Evolutionary conservation across 2,888 invertebrate genomes (phyloP).

Genomic region (Dorcus parallelipipedus): DNA sequence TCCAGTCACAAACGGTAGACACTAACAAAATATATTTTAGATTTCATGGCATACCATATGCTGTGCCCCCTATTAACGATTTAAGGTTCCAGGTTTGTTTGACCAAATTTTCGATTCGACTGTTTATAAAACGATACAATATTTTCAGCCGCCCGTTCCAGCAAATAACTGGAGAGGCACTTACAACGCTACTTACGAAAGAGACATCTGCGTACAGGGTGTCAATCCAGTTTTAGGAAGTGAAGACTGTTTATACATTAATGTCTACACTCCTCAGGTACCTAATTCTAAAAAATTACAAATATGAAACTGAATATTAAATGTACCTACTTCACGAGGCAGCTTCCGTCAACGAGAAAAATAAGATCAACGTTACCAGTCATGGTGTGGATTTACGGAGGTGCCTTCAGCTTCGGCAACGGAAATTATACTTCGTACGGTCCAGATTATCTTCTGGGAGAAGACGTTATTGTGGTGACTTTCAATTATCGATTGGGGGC

Average conservation of each 20-base stretch:
- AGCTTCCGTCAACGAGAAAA: not conserved
- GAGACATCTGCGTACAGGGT: slow-evolving; percentile 24
- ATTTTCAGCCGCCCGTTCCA: slow-evolving; percentile 21
- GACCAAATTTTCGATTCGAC: too few species aligned
- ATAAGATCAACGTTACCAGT: slow-evolving; percentile 27
- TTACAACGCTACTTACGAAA: slow-evolving; percentile 27
- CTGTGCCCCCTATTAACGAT: slow-evolving; percentile 28
- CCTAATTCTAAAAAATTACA: slow-evolving; percentile 9
- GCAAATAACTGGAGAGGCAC: slow-evolving; percentile 25
- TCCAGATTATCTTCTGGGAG: slow-evolving; percentile 36
- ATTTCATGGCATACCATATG: slow-evolving; percentile 33
- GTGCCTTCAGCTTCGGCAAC: slow-evolving; percentile 30
- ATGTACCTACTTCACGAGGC: too few species aligned
- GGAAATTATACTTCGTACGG: slow-evolving; percentile 29
- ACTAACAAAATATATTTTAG: slow-evolving; percentile 19
- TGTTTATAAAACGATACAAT: not conserved
- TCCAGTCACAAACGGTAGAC: slow-evolving; percentile 11
- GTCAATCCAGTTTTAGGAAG: slow-evolving; percentile 17
- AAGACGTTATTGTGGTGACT: slow-evolving; percentile 34
- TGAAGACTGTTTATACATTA: slow-evolving; percentile 35
- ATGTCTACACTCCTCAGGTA: slow-evolving; percentile 34
- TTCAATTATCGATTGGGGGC: slow-evolving; percentile 38
- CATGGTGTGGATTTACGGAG: slow-evolving; percentile 40
- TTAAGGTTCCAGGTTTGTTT: slow-evolving; percentile 28
- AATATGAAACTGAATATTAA: not conserved